Evolutionary conservation across 2,797 vertebrate species (phyloP).

Genomic region (Pterois miles): DNA sequence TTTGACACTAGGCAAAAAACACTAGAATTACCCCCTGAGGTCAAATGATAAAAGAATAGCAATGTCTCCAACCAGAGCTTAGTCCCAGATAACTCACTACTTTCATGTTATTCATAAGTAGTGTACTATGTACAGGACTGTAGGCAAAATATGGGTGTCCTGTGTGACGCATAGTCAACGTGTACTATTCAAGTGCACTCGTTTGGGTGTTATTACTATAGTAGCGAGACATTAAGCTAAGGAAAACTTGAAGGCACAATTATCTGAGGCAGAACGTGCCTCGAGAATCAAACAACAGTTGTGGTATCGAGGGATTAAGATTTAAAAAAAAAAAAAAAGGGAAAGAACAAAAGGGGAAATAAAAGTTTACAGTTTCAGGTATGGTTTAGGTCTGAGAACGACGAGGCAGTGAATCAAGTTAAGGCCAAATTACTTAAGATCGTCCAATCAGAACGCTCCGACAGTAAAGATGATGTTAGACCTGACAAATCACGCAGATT

Average conservation of each 20-base stretch:
- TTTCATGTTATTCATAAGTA: conserved; percentile 50
- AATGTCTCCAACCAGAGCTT: conserved; percentile 64
- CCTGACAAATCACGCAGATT: conserved; percentile 67
- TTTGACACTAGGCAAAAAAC: conserved; percentile 78
- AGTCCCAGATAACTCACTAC: conserved; percentile 58
- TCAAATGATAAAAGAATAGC: conserved; percentile 82
- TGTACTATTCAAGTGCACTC: conserved; percentile 67
- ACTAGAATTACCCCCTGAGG: conserved; percentile 86
- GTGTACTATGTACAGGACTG: conserved; percentile 55
- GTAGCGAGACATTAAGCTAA: conserved; percentile 72
- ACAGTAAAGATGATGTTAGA: conserved; percentile 66
- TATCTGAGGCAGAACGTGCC: conserved; percentile 75
- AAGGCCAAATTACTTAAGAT: conserved; percentile 79
- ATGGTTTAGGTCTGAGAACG: conserved; percentile 57
- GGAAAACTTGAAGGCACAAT: conserved; percentile 87
- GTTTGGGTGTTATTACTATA: conserved; percentile 71
- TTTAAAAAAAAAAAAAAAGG: conserved; percentile 21
- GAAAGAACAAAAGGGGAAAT: conserved; percentile 22
- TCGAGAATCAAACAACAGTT: conserved; percentile 67
- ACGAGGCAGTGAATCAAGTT: conserved; percentile 80
- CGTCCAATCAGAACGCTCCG: conserved; percentile 59
- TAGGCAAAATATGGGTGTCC: conserved; percentile 61
- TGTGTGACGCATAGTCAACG: conserved; percentile 52
- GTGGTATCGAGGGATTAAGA: conserved; percentile 40
- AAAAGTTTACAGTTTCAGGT: conserved; percentile 56